Percentiles rank a stretch among this genome's conserved stretches.
phyloP scores from a whole-genome alignment of 2,797 vertebrate species.

The Notamacropus eugenii region DNA sequence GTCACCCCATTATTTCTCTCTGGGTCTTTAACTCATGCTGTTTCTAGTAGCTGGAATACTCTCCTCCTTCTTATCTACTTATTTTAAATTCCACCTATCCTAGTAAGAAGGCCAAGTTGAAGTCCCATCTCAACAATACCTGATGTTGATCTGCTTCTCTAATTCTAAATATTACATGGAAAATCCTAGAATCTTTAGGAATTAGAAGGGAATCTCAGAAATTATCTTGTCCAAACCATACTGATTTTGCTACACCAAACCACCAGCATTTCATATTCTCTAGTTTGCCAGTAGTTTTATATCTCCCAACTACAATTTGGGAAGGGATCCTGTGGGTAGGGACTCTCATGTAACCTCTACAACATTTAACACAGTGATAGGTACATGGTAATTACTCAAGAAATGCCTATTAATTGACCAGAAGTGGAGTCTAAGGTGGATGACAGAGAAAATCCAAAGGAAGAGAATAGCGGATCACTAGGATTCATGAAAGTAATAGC shows the following conservation, averaged over 20 bases:
- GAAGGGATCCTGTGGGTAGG: neutral
- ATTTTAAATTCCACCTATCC: neutral
- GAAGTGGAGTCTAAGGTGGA: neutral
- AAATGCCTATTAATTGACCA: neutral
- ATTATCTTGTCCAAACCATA: neutral
- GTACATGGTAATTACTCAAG: neutral
- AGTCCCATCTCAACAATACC: neutral
- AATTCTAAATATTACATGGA: neutral
- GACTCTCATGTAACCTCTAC: neutral
- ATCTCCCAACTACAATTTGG: neutral
- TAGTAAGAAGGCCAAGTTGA: neutral
- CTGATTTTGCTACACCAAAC: neutral
- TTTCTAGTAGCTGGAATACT: neutral
- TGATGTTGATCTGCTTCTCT: neutral
- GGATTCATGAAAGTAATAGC: neutral
- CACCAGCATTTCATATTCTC: neutral
- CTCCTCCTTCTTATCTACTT: neutral
- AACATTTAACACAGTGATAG: neutral
- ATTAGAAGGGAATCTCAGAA: neutral
- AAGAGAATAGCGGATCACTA: rapidly evolving
- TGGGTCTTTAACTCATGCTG: neutral
- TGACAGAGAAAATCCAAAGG: neutral
- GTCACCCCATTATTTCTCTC: neutral
- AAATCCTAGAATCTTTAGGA: neutral
- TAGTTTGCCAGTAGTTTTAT: neutral